Evolutionary conservation across 2,113 vertebrate genomes (phyloP), one percentile per base, ranked within the genome.

Genomic region (Ptychochromis oligacanthus): DNA sequence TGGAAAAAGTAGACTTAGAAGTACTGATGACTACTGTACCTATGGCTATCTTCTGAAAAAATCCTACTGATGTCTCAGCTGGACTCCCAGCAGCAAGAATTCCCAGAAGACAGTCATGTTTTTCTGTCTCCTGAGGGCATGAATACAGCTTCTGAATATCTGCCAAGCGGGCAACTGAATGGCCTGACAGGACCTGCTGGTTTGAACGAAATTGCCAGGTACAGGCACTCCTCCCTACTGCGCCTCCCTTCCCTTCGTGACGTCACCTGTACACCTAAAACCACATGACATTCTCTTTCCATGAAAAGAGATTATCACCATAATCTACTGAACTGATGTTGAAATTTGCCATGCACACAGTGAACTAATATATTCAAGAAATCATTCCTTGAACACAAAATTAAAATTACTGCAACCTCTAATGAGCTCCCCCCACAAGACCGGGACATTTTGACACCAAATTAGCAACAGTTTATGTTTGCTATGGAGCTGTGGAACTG

Each of bases 121-220:
- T 72, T 82, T 62, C 24, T 57, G 17, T 75, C 40, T 54, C 83
- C 70, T 40, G 79, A 88, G 70, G 46, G 26, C 5, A 81, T 78
- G 40, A 83, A 34, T 75, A 4, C 5, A 43, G 4, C 15, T 2
- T 78, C 54, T 79, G 67, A 81, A 43, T 64, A 65, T 38, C 14
- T 83, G 64, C 77, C 70, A 78, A 49, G 38, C 7, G 26, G 57
- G 43, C 20, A 40, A 6, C 43, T 18, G 2, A 82, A 80, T 20
- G 58, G 49, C 75, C 62, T 88, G 84, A 85, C 28, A 7, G 40
- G 74, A 15, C 84, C 84, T 85, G 88, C 56, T 18, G 28, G 22
- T 18, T 34, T 54, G 59, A 58, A 80, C 28, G 20, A 81, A 72
- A 92, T 15, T 11, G 3, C 36, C 59, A 78, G 77, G 52, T 65